A percentile compares a stretch with the other conserved stretches of the same genome.
These are phyloP conservation scores for Ailuropoda melanoleuca DNA, from an alignment of 2,113 vertebrate species.

Conservation along the genomic window DNA sequence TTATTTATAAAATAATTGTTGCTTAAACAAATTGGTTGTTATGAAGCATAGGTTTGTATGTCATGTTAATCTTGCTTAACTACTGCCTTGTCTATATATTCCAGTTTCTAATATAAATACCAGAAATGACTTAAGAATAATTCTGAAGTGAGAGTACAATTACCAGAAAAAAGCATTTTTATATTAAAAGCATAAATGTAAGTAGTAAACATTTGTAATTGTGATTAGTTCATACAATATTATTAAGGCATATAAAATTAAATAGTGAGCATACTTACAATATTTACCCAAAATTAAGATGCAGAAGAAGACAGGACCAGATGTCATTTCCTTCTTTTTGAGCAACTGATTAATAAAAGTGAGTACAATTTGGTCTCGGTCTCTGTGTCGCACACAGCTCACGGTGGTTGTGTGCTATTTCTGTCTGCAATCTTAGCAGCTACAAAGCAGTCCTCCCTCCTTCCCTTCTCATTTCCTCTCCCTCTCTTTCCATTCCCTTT, in stretches of 20 bases:
- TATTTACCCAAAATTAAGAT: constrained; percentile 82
- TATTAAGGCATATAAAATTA: constrained; percentile 49
- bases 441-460: constrained; percentile 53
- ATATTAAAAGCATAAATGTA: constrained; percentile 28
- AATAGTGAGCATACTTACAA: constrained; percentile 82
- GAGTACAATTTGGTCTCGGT: constrained; percentile 48
- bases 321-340: constrained; percentile 79
- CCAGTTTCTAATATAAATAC: neutral
- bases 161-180: constrained; percentile 2
- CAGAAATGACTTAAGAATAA: constrained; percentile 31
- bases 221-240: constrained; percentile 34
- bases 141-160: constrained; percentile 6
- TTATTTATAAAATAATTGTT: neutral
- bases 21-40: constrained; percentile 5
- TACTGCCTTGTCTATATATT: constrained; percentile 5
- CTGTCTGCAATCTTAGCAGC: constrained; percentile 78
- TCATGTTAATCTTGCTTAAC: neutral
- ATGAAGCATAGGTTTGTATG: neutral
- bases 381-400: constrained; percentile 57
- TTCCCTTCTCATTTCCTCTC: constrained; percentile 35
- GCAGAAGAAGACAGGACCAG: constrained; percentile 76
- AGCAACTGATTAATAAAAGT: constrained; percentile 66
- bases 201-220: neutral
- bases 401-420: constrained; percentile 69
- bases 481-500: neutral